Conservation (phyloP, 2,113 vertebrate genomes). For the Smithornis capensis region DNA sequence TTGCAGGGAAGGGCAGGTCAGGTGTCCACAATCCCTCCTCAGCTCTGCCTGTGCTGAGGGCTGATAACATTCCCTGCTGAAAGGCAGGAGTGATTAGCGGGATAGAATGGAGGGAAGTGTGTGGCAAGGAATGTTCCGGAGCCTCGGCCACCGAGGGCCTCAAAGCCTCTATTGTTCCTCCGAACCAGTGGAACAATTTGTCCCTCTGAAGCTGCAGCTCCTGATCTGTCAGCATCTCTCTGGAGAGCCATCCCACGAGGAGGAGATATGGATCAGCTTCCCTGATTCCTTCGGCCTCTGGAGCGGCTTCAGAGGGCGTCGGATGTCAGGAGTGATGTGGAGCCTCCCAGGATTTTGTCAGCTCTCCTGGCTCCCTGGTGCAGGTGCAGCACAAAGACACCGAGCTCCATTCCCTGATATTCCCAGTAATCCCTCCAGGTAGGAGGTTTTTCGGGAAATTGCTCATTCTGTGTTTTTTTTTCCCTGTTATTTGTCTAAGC, state of each 20-base stretch:
- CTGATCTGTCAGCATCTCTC: background rate
- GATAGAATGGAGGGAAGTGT: background rate
- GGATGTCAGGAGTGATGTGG: accelerated
- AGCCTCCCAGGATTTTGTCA: background rate
- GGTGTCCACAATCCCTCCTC: background rate
- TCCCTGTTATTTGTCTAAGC: accelerated
- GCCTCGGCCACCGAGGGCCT: background rate
- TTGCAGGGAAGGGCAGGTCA: background rate
- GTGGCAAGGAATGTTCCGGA: background rate
- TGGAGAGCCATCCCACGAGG: background rate
- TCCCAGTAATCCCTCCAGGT: background rate
- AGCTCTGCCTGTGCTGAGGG: background rate
- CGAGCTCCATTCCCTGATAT: background rate
- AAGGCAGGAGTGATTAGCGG: background rate
- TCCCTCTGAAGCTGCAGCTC: background rate
- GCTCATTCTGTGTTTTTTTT: background rate
- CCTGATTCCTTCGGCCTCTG: background rate
- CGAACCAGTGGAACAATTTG: background rate
- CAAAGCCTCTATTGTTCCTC: constrained; percentile 41
- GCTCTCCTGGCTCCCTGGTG: background rate
- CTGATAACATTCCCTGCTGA: background rate
- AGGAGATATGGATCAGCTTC: background rate
- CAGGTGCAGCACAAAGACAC: background rate
- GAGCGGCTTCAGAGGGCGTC: background rate
- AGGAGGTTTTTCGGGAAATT: background rate